phyloP scores from a whole-genome alignment of 2,113 vertebrate species.

The human (Homo sapiens) region GRCh38 chr9:34520501-34521000 shows the following conservation, averaged over 20 bases:
- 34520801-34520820: neutral
- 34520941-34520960: neutral
- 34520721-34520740: slow-evolving; percentile 89
- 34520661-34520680: slow-evolving; percentile 93
- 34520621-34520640: neutral
- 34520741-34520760: slow-evolving; percentile 68
- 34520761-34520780: neutral
- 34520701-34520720: slow-evolving; percentile 94
- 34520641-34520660: slow-evolving; percentile 78
- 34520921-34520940: neutral
- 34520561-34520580: neutral
- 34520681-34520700: slow-evolving; percentile 91
- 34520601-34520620: neutral
- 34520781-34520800: neutral
- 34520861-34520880: neutral
- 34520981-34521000: slow-evolving; percentile 3
- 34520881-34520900: neutral
- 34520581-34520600: neutral
- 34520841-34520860: neutral
- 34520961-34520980: slow-evolving; percentile 69
- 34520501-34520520: neutral
- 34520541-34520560: neutral
- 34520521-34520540: neutral
- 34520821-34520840: neutral
- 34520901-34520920: neutral